Evolutionary conservation across 1,140 invertebrate species (phyloP), one percentile per base, ranked within the genome.

Genomic region (Meteorus sp.): DNA sequence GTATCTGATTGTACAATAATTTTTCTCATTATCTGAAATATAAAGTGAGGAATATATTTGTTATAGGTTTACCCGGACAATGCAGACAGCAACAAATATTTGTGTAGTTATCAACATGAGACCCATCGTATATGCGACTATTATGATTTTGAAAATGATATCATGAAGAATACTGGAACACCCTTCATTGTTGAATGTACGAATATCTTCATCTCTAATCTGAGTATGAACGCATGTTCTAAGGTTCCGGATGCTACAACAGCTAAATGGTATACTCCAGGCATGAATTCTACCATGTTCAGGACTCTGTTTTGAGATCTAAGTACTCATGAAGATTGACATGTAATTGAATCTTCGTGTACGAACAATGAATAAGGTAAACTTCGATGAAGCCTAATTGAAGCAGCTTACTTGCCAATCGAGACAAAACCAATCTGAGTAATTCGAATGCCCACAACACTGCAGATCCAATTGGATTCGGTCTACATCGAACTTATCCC

Each of bases 391-490:
- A n/a, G n/a, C n/a, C n/a, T n/a, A n/a, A n/a, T n/a, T n/a, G n/a
- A 25, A 15, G 45, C 11, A n/a, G 9, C 55, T 56, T 52, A 71
- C 75, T 72, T 78, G 69, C 75, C 75, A 76, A 31, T 75, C 63
- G 22, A 75, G 61, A 31, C 44, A 35, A 39, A 78, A 73, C 75
- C 76, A 78, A 52, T 79, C 74, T 17, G 52, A 44, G 44, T 75
- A 77, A 6, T 66, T 61, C 2, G 61, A 63, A 27, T 67, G 62
- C 3, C 75, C 75, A 50, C 75, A 79, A 20, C 76, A 78, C 47
- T 77, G 72, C 2, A 77, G 59, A 52, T 67, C 50, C n/a, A 76
- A 68, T 48, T 78, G 75, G 44, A 78, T 65, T 44, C 66, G 66
- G 47, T 79, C 77, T 6, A 75, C 62, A 5, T 44, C 45, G 41